Evolutionary conservation across 2,113 vertebrate species (phyloP), one percentile per base, ranked within the genome.

Genomic region (Epinephelus cyanopodus): DNA sequence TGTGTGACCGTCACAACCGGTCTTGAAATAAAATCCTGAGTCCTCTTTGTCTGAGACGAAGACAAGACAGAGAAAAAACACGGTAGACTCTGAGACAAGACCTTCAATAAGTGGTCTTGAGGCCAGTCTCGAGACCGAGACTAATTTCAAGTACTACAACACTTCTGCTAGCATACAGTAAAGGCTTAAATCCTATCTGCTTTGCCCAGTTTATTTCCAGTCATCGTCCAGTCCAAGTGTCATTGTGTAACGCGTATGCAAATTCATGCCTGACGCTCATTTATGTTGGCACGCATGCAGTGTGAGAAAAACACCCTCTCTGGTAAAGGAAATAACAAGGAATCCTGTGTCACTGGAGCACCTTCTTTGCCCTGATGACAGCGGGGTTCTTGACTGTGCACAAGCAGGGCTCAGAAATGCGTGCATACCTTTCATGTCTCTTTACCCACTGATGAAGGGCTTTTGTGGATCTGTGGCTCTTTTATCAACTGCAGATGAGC

Each of bases 221-320:
- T 67, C 21, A 29, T 29, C 29, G 5, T 29, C 21, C 42, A 21
- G 25, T 48, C 52, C 57, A 58, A 54, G 50, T 81, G 67, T 27
- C 47, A 65, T 83, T 80, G 62, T 81, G 68, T 60, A 48, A 48
- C 17, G 69, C 21, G 17, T 21, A 60, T 73, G 65, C 53, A 79
- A 64, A 81, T 81, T 33, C 80, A 27, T 57, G 77, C 81, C 81
- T 60, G 78, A 60, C 70, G 78, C 64, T 70, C 33, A 74, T 65
- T 52, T 47, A 53, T 15, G 56, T 81, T 77, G 81, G 29, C 72
- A 47, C 47, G 39, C 19, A 79, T 5, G 56, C 68, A 52, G 50
- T 42, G 63, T 45, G 52, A 74, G 27, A 60, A 27, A 47, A 74
- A 57, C 23, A 78, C 52, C 33, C 17, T 64, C 23, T 21, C 63